Percentiles rank a stretch among this genome's conserved stretches.
Evolutionary conservation across 1,140 invertebrate species (phyloP).

Genomic region (Helicoverpa zea): DNA sequence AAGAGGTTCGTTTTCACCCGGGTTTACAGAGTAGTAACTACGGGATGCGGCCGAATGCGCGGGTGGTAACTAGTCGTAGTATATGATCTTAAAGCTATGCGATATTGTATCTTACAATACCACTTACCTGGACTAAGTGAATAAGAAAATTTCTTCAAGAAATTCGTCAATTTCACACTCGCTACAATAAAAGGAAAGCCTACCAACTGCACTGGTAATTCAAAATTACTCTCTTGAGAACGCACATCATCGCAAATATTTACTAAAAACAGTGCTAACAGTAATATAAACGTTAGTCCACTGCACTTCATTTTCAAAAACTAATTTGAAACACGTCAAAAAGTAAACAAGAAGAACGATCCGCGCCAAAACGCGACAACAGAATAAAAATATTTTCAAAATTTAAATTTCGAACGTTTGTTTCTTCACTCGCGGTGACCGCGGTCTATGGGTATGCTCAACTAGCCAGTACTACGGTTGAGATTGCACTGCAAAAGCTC

Average conservation of each 20-base stretch:
- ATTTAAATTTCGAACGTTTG: slow-evolving; percentile 41
- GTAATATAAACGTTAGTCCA: slow-evolving; percentile 27
- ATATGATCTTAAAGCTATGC: background rate
- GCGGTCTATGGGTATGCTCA: slow-evolving; percentile 37
- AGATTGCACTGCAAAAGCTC: slow-evolving; percentile 68
- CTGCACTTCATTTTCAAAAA: slow-evolving; percentile 41
- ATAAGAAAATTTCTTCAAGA: slow-evolving; percentile 93
- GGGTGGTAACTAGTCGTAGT: too few species aligned
- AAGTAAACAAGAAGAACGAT: background rate
- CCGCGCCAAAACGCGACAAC: slow-evolving; percentile 14
- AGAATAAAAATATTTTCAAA: background rate
- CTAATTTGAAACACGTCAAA: background rate
- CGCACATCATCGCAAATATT: slow-evolving; percentile 54
- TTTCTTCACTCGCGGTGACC: slow-evolving; percentile 15
- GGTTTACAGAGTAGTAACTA: too few species aligned
- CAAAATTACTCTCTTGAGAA: slow-evolving; percentile 84
- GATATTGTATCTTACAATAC: background rate
- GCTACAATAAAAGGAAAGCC: slow-evolving; percentile 94
- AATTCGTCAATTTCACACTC: slow-evolving; percentile 92
- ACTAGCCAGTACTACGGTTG: slow-evolving; percentile 56
- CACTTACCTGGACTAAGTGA: slow-evolving; percentile 91
- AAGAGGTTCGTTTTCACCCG: too few species aligned
- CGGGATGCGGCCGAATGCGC: too few species aligned
- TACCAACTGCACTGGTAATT: slow-evolving; percentile 93
- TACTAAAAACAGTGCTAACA: slow-evolving; percentile 59